These are phyloP conservation scores for Furnarius figulus DNA, from an alignment of 2,113 vertebrate species.

Conservation along the genomic window DNA sequence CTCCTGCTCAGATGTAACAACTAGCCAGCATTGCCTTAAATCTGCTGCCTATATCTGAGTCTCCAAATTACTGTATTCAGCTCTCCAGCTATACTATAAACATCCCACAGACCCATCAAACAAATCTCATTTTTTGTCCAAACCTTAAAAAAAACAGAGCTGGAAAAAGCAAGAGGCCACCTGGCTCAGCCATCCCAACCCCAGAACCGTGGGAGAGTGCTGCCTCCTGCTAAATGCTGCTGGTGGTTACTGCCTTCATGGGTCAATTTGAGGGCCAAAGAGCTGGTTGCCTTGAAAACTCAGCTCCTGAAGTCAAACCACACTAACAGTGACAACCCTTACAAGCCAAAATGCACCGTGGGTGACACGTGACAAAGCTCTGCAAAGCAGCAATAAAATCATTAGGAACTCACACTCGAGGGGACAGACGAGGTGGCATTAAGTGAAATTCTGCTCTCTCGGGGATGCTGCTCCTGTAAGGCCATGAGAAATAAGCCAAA, in stretches of 20 bases:
- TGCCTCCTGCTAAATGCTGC: not conserved
- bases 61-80: conserved; percentile 16
- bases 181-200: not conserved
- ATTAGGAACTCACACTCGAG: not conserved
- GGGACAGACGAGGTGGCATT: not conserved
- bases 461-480: not conserved
- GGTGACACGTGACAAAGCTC: fast-evolving
- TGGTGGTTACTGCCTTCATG: not conserved
- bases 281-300: not conserved
- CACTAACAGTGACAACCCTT: not conserved
- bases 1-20: not conserved
- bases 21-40: not conserved
- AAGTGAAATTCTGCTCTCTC: fast-evolving
- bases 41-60: not conserved
- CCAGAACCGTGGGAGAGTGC: fast-evolving
- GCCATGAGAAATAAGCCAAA: not conserved
- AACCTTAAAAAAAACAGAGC: not conserved
- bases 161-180: conserved; percentile 10
- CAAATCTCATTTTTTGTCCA: not conserved
- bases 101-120: not conserved
- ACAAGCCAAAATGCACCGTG: not conserved
- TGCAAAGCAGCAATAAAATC: not conserved
- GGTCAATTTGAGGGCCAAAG: not conserved
- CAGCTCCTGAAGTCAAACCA: not conserved
- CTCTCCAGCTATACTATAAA: not conserved